Evolutionary conservation across 2,797 vertebrate genomes (phyloP), one percentile per base, ranked within the genome.

Genomic region (Ceyx erithaca): DNA sequence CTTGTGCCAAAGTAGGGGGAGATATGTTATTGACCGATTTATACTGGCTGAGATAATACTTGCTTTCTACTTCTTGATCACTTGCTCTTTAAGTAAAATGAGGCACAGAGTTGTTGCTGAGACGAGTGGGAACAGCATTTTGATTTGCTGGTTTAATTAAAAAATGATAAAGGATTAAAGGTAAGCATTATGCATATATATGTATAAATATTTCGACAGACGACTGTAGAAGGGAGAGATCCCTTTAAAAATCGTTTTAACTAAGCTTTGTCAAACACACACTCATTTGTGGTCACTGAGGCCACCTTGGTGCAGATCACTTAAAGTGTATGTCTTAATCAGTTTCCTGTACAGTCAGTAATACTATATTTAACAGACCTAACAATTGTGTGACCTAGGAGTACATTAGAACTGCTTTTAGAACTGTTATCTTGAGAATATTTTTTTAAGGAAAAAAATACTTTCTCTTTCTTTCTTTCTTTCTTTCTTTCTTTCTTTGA

Each of bases 251-350:
- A 97, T 95, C 91, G 92, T 97, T 97, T 98, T 98, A 97, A 97
- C 96, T 98, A 95, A 97, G 97, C 97, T 98, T 98, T 98, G 97
- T 98, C 97, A 98, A 97, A 97, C 97, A 98, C 95, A 97, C 97
- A 96, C 96, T 98, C 97, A 97, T 98, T 98, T 98, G 98, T 80
- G 97, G 97, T 98, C 97, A 97, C 95, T 94, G 97, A 96, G 97
- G 98, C 98, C 98, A 98, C 98, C 97, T 97, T 98, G 97, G 97
- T 97, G 97, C 97, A 97, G 97, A 97, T 97, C 97, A 97, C 97
- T 97, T 98, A 98, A 97, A 98, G 97, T 97, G 97, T 98, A 98
- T 97, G 97, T 98, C 98, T 98, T 98, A 98, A 98, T 98, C 97
- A 98, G 97, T 97, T 98, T 98, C 97, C 97, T 91, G 95, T 97